Base-by-base conservation (phyloP, 1,140 invertebrate genomes). In the Brachionus manjavacas region DNA sequence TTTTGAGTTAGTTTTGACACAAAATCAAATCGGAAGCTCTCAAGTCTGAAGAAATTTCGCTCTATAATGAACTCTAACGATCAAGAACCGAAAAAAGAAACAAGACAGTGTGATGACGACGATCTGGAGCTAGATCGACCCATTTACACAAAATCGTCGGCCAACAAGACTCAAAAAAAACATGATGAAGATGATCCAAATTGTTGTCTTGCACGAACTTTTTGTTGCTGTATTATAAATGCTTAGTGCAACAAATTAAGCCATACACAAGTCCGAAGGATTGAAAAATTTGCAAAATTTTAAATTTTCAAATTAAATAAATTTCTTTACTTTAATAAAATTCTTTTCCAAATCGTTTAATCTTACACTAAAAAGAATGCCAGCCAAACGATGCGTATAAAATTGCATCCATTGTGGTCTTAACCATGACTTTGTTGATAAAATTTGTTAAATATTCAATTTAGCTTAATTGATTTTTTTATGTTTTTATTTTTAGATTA, bases 161-260 rank as follows among this genome's bases (percentile, higher is more conserved):
- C 52, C n/a, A 68, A 68, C 9, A 68, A 68, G 66, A 68, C 25
- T 31, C 25, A 39, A 31, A 68, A 68, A 23, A 39, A 68, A 12
- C 66, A 68, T 23, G 31, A 72, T 11, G 68, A 72, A 41, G 31
- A 72, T 8, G 35, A 72, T 72, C 68, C 31, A 39, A 64, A 80
- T 64, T 80, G 76, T 64, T 80, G 76, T 52, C 43, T 80, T 80
- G 76, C 55, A 31, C 41, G 76, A n/a, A 80, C 76, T 31, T 80
- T 80, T 64, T 80, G 76, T 64, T 80, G 76, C 39, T 80, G 76
- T 64, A 52, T 80, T 8, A 55, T 55, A 49, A 39, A 80, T 52
- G 43, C 76, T 39, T 72, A 72, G 43, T 39, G 20, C 14, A 41
- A 28, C n/a, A 12, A 35, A 35, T 3, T 70, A 35, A 72, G 68